Evolutionary conservation across 2,113 vertebrate genomes (phyloP).

Genomic region (Salvator merianae): DNA sequence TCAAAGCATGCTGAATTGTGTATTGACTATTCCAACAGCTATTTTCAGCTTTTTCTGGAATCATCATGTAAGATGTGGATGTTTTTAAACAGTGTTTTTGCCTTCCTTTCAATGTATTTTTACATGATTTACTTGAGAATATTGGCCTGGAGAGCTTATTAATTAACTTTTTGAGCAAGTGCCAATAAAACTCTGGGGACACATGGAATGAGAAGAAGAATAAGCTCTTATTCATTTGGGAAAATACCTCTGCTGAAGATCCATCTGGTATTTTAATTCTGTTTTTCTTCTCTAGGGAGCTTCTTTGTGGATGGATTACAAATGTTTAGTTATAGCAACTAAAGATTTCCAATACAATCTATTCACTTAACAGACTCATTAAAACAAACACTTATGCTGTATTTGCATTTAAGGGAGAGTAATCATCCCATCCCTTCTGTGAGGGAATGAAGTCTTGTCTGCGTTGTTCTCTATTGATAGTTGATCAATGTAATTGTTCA

Average conservation of each 20-base stretch:
- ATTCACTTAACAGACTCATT: too few species aligned
- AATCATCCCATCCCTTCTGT: neutral
- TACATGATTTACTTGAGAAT: slow-evolving; percentile 14
- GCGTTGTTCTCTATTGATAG: too few species aligned
- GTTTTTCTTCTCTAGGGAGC: slow-evolving; percentile 11
- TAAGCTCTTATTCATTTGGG: slow-evolving; percentile 24
- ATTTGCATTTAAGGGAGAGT: neutral
- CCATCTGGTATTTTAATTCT: slow-evolving; percentile 11
- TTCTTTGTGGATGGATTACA: neutral
- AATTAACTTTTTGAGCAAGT: slow-evolving; percentile 22
- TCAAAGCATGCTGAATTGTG: neutral
- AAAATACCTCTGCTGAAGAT: slow-evolving; percentile 8
- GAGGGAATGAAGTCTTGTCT: too few species aligned
- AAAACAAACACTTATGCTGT: too few species aligned
- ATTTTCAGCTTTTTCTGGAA: slow-evolving; percentile 9
- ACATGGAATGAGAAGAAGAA: slow-evolving; percentile 39
- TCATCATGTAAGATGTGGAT: slow-evolving; percentile 26
- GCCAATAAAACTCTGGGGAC: slow-evolving; percentile 8
- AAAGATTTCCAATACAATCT: slow-evolving; percentile 11
- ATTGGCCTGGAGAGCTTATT: slow-evolving; percentile 23
- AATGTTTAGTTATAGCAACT: neutral
- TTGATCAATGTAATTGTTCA: too few species aligned
- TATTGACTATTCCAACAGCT: neutral
- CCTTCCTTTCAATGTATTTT: slow-evolving; percentile 28
- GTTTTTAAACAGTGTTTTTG: slow-evolving; percentile 30